A percentile compares a stretch with the other conserved stretches of the same genome.
phyloP scores from a whole-genome alignment of 2,113 vertebrate genomes.

The Engraulis encrasicolus region DNA sequence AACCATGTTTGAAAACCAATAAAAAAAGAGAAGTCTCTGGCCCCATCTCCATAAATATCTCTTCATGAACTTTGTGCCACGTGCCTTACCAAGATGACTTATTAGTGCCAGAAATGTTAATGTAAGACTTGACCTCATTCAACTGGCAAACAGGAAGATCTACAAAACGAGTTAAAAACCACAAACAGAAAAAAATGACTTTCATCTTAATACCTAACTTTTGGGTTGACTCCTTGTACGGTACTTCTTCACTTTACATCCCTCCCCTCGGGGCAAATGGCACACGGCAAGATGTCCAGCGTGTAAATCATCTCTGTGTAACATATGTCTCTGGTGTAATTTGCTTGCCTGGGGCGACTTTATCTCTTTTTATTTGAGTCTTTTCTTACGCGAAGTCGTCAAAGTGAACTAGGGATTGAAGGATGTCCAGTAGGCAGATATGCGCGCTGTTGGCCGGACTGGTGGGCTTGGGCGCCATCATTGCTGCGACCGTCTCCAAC shows the following conservation, averaged over 20 bases:
- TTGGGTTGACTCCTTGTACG: slow-evolving; percentile 39
- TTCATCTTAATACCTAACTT: slow-evolving; percentile 63
- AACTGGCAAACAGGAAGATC: slow-evolving; percentile 28
- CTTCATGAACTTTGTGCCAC: not conserved
- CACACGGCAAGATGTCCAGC: slow-evolving; percentile 45
- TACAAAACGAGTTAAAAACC: slow-evolving; percentile 25
- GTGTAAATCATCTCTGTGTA: slow-evolving; percentile 71
- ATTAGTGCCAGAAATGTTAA: slow-evolving; percentile 60
- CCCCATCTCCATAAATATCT: not conserved
- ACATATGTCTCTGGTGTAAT: slow-evolving; percentile 74
- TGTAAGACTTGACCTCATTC: slow-evolving; percentile 55
- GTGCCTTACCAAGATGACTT: not conserved
- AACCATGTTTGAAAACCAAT: too few species aligned
- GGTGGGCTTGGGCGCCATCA: slow-evolving; percentile 83
- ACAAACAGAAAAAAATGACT: not conserved
- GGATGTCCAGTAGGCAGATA: slow-evolving; percentile 86
- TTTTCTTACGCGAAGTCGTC: slow-evolving; percentile 16
- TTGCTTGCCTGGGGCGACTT: slow-evolving; percentile 45
- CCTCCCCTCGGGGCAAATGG: slow-evolving; percentile 31
- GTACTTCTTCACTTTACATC: slow-evolving; percentile 47
- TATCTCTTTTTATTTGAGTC: slow-evolving; percentile 29
- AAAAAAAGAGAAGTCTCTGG: not conserved
- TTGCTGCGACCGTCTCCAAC: slow-evolving; percentile 85
- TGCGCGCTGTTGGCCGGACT: slow-evolving; percentile 82
- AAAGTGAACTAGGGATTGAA: not conserved